These are phyloP conservation scores for Anagrus nilaparvatae DNA, from an alignment of 1,140 invertebrate species.

Conservation along the genomic window DNA sequence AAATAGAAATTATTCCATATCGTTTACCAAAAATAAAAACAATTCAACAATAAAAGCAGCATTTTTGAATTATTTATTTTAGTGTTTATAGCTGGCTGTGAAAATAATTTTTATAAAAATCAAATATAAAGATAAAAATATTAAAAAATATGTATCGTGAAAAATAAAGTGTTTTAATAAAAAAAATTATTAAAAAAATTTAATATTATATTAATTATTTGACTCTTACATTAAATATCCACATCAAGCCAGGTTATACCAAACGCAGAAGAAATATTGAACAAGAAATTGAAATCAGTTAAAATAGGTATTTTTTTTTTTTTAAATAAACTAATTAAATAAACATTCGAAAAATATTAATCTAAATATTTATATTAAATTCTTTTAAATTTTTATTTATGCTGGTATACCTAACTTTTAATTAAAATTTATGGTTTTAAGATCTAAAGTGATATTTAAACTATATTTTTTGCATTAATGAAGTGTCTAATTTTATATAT, in stretches of 20 bases:
- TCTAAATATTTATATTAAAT: too few species aligned
- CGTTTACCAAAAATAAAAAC: too few species aligned
- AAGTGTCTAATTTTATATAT: too few species aligned
- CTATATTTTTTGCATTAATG: too few species aligned
- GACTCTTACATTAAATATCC: constrained; percentile 45
- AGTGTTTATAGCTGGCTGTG: constrained; percentile 7
- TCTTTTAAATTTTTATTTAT: too few species aligned
- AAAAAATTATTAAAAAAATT: constrained; percentile 30
- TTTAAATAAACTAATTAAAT: constrained; percentile 2
- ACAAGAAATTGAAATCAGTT: constrained; percentile 44
- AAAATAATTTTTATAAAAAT: constrained; percentile 3
- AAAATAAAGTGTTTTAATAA: constrained; percentile 29
- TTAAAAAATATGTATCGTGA: constrained; percentile 19
- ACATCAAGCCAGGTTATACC: constrained; percentile 45
- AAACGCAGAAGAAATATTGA: constrained; percentile 44
- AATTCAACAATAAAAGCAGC: too few species aligned
- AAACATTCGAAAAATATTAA: too few species aligned
- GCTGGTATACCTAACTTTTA: too few species aligned
- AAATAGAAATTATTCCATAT: too few species aligned
- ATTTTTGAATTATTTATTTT: too few species aligned
- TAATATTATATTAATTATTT: constrained; percentile 41
- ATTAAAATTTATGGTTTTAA: too few species aligned
- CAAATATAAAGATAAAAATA: constrained; percentile 5
- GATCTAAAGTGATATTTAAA: too few species aligned
- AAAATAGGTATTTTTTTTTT: constrained; percentile 34